Evolutionary conservation across 2,797 vertebrate species (phyloP), one percentile per base, ranked within the genome.

Genomic region (Odontamblyopus lacepedii): DNA sequence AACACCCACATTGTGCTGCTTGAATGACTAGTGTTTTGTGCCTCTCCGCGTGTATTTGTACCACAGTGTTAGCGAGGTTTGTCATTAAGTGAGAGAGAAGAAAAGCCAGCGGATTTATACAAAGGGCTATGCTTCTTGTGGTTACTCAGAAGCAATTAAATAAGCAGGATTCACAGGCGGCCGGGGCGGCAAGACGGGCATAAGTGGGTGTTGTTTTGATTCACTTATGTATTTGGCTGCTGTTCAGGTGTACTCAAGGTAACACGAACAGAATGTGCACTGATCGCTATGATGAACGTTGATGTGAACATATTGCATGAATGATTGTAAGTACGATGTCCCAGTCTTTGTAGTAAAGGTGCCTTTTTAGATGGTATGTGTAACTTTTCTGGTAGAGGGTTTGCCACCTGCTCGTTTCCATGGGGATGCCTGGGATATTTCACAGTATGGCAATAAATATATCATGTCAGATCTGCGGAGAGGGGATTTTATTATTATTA

Each of bases 1-100:
- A 85, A 87, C 89, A 83, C 83, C 88, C 85, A 89, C 88, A 85
- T 79, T 76, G 74, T 69, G 77, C 84, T 77, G 76, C 23, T 78
- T 73, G 67, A 79, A 68, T 84, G 80, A 90, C 44, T 89, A 82
- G 78, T 86, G 81, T 87, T 85, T 85, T 86, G 75, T 69, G 70
- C 75, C 63, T 82, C 68, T 82, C 57, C 6, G 3, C 59, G 79
- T 72, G 69, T 82, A 81, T 87, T 90, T 79, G 76, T 87, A 70
- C 70, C 65, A 51, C 78, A 57, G 78, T 73, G 69, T 77, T 82
- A 71, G 75, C 29, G 69, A 82, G 79, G 85, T 80, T 88, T 86
- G 83, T 86, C 79, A 87, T 87, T 85, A 86, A 71, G 75, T 71
- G 69, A 30, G 50, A 48, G 63, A 73, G 69, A 69, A 63, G 32